Conservation (phyloP, 2,888 invertebrate species). For the Brachylomia viminalis region DNA sequence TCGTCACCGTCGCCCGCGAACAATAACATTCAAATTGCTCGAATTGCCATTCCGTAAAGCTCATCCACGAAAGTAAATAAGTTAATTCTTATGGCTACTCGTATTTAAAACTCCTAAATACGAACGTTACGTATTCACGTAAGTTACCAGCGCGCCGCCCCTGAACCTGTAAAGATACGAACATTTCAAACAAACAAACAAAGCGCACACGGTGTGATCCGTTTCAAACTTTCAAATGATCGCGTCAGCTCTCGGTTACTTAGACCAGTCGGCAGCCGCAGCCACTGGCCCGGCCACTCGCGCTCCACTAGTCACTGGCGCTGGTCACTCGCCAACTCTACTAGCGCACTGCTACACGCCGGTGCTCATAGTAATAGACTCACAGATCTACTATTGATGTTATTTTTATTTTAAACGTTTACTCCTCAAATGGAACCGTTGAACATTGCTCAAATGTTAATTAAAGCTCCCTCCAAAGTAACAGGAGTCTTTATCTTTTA, state of each 20-base stretch:
- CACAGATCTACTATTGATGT: slow-evolving; percentile 14
- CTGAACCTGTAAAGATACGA: neutral
- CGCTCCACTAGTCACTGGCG: slow-evolving; percentile 16
- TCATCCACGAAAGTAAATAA: neutral
- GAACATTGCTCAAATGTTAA: slow-evolving; percentile 15
- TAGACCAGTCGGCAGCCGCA: slow-evolving; percentile 4
- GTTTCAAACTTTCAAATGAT: slow-evolving; percentile 30
- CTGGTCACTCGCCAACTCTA: slow-evolving; percentile 36
- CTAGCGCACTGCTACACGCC: slow-evolving; percentile 13
- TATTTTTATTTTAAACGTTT: slow-evolving; percentile 11
- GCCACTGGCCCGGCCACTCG: slow-evolving; percentile 11
- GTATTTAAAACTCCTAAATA: neutral
- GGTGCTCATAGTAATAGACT: too few relatives aligned
- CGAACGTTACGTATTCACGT: neutral
- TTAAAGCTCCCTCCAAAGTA: slow-evolving; percentile 8
- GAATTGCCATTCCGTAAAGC: neutral
- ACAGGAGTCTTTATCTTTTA: slow-evolving; percentile 26
- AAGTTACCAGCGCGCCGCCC: neutral
- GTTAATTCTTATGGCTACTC: neutral
- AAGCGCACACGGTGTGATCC: neutral
- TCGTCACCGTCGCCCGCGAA: too few relatives aligned
- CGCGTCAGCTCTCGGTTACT: slow-evolving; percentile 27
- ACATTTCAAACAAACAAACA: neutral
- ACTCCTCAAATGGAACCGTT: slow-evolving; percentile 5
- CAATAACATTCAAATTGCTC: neutral